Base-by-base conservation (phyloP, 2,888 invertebrate species). In the Escarpia spicata region DNA sequence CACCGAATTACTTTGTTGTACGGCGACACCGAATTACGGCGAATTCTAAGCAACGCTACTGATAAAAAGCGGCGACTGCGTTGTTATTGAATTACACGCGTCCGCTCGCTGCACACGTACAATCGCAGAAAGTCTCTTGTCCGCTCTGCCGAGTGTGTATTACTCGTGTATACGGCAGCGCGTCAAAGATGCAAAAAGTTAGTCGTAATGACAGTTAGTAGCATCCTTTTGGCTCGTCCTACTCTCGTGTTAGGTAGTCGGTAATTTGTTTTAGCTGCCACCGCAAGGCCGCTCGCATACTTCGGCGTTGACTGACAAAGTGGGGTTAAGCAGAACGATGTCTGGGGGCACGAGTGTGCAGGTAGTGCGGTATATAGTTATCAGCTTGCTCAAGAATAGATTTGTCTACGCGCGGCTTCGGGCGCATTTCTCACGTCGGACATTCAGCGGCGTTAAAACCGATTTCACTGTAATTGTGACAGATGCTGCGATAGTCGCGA, bases 241-340 rank as follows among this genome's bases (percentile, higher is more conserved):
- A 75, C 75, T 75, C 75, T 15, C 75, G 75, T 15, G 75, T 75
- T 75, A 75, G 75, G 26, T 75, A 75, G 75, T 75, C 75, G 75
- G 75, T 75, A 75, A 75, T 75, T 75, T 75, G 75, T 75, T 75
- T 75, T 75, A 75, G 75, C 75, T 75, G 75, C 75, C 75, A 75
- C 75, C n/a, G 75, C 75, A 75, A 75, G 75, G 19, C 75, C 75
- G 60, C 75, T 19, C 75, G 75, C 75, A 75, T 75, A 75, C 26
- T 75, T 75, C 75, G 26, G 75, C 19, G 75, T 75, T 75, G 75
- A 75, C 75, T 75, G 75, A 75, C 75, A 75, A 75, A 75, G 75
- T 75, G 75, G 75, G 75, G 75, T 75, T 75, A 75, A 75, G n/a
- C 52, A 52, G 19, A 75, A 2, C 75, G 75, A 26, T 26, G 75